Percentiles rank a stretch among this genome's conserved stretches.
These are phyloP conservation scores for Micromys minutus DNA, from an alignment of 2,113 vertebrate species.

Conservation along the genomic window DNA sequence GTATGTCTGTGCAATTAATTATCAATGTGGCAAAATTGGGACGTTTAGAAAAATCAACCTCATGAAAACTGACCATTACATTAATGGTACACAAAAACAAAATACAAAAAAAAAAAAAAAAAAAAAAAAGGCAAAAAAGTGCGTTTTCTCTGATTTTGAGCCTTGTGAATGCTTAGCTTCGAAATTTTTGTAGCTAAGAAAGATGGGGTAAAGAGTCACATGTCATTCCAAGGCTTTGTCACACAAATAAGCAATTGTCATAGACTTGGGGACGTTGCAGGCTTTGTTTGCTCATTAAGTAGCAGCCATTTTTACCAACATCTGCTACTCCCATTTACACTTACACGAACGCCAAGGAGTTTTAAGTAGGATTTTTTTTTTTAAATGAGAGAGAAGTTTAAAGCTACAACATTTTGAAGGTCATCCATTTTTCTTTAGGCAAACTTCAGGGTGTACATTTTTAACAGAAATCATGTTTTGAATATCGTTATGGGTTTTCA, in stretches of 20 bases:
- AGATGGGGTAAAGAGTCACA: neutral
- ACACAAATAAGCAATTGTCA: conserved; percentile 52
- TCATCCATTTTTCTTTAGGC: neutral
- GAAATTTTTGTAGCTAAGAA: conserved; percentile 19
- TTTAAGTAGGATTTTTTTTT: conserved; percentile 28
- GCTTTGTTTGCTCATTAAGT: conserved; percentile 47
- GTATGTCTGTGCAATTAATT: neutral
- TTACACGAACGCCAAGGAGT: neutral
- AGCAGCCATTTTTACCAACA: conserved; percentile 54
- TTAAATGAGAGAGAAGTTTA: conserved; percentile 40
- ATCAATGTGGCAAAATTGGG: conserved; percentile 33
- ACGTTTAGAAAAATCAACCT: neutral
- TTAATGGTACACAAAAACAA: conserved; percentile 13
- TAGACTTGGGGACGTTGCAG: neutral
- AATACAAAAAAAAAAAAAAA: conserved; percentile 55
- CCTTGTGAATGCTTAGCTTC: neutral
- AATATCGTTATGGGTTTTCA: neutral
- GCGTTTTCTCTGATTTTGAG: conserved; percentile 3
- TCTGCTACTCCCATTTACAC: conserved; percentile 41
- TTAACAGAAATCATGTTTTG: neutral
- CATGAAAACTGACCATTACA: conserved; percentile 30
- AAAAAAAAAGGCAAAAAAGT: conserved; percentile 19
- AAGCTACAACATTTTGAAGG: neutral
- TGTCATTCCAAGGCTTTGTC: conserved; percentile 12
- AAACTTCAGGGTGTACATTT: conserved; percentile 3